Base-by-base conservation (phyloP, 2,888 invertebrate genomes). In the Lithophane socia region DNA sequence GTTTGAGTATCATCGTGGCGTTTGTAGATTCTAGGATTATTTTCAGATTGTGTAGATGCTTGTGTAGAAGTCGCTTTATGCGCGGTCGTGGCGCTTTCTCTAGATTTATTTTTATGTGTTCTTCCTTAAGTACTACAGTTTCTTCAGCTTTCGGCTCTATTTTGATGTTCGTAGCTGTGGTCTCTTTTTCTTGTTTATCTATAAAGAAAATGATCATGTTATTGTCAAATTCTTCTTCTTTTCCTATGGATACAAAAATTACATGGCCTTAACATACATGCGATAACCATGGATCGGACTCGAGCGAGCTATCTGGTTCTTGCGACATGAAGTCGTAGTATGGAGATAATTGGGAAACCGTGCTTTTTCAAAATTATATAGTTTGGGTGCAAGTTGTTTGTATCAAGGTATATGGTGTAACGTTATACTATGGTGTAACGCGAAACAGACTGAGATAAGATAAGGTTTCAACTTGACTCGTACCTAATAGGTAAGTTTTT, bases 171-270 rank as follows among this genome's bases (percentile, higher is more conserved):
- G 61, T 61, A 79, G 69, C 9, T 44, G 69, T 63, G 12, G 69
- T 21, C 49, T 61, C 24, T 71, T 65, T 79, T 52, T 29, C 60
- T 80, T 74, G 74, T 42, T 61, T 18, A 82, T 80, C 82, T 84
- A 82, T 68, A 82, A 82, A 84, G 75, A 82, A 81, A 82, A 82
- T 61, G 13, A 67, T 71, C 64, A 44, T 8, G 80, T 84, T 84
- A 82, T 80, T 84, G 13, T 56, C 47, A 83, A 52, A 29, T 18
- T 67, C 56, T 79, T 67, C 47, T 42, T 52, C 5, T 54, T 56
- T 47, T 47, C 37, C 8, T 24, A 42, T n/a, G 16, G 12, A 42
- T 16, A 61, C 13, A n/a, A 78, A 44, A n/a, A 21, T n/a, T 52
- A 21, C 24, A 29, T 44, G n/a, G n/a, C 2, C 12, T n/a, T 58